Base-by-base conservation (phyloP, 2,888 invertebrate genomes). In the Onthophagus sagittarius region DNA sequence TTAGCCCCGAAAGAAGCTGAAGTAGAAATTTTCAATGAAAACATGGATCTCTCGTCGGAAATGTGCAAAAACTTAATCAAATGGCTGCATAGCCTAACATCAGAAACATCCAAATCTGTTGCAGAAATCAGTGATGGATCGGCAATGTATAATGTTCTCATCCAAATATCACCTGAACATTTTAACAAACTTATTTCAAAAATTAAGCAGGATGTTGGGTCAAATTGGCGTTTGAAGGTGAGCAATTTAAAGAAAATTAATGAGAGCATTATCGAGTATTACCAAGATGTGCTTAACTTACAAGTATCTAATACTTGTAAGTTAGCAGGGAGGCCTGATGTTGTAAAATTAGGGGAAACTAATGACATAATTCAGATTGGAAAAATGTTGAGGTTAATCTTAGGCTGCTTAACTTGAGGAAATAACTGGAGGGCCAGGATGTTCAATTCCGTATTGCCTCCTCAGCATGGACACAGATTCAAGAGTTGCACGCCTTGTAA, bases 171-270 rank as follows among this genome's bases (percentile, higher is more conserved):
- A 31, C 94, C 96, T 0, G 94, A 94, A 82, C 93, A 93, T 87
- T 98, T 97, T 82, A 91, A 90, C 70, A 86, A 88, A 15, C 82
- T 87, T 62, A 96, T 96, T 94, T 89, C 91, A 0, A 97, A 96
- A 88, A 94, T 98, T 76, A 97, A 96, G 86, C 88, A 90, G 15
- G 95, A 95, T 84, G 93, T 93, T 2, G 93, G 92, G 11, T 89
- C 90, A 74, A 97, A 97, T 84, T 97, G 96, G 96, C 88, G 97
- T 78, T 84, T 98, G 53, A 93, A 94, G 88, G 93, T 94, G 78
- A 95, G 94, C 86, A 96, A 96, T 86, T 87, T 96, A 81, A 94
- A 94, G 84, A 96, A 95, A 85, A 93, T 96, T 78, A 86, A 94
- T 70, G 94, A 95, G 82, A 92, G 92, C 77, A 89, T 95, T 33